A percentile compares a stretch with the other conserved stretches of the same genome.
Conservation (phyloP, 2,888 invertebrate genomes). For the Xylocampa areola region DNA sequence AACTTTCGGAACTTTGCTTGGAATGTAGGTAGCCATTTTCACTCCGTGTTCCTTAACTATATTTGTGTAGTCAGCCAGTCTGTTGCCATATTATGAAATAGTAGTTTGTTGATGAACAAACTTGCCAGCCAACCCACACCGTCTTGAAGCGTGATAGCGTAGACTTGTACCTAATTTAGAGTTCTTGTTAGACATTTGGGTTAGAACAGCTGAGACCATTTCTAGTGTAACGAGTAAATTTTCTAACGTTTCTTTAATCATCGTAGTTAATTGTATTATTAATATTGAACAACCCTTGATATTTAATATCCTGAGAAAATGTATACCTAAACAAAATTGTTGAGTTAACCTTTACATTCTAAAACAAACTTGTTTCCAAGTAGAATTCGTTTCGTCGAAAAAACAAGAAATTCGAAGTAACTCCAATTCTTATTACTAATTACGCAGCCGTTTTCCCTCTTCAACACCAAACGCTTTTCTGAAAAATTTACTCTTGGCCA, state of each 20-base stretch:
- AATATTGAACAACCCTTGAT: no score
- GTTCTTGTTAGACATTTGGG: constrained; percentile 43
- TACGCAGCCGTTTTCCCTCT: constrained; percentile 42
- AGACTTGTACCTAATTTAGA: constrained; percentile 43
- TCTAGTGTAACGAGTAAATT: constrained; percentile 38
- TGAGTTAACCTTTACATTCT: constrained; percentile 12
- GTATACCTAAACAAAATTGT: constrained; percentile 14
- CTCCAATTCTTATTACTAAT: constrained; percentile 53
- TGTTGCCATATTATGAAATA: constrained; percentile 61
- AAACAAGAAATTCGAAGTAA: constrained; percentile 44
- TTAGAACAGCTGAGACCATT: constrained; percentile 31
- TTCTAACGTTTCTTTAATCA: constrained; percentile 21
- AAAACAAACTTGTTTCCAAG: constrained; percentile 30
- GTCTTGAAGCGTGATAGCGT: constrained; percentile 45
- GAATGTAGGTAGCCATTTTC: constrained; percentile 58
- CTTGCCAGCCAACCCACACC: constrained; percentile 45
- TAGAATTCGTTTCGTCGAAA: constrained; percentile 22
- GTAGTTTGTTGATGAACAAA: constrained; percentile 63
- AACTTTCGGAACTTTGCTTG: constrained; percentile 56
- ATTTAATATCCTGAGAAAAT: neutral
- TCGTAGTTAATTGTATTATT: no score
- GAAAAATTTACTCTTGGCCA: constrained; percentile 29
- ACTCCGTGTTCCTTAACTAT: constrained; percentile 36
- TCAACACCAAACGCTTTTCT: constrained; percentile 48
- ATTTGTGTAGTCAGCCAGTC: constrained; percentile 52